A percentile compares a stretch with the other conserved stretches of the same genome.
Conservation (phyloP, 2,113 vertebrate species). For the Passer domesticus region DNA sequence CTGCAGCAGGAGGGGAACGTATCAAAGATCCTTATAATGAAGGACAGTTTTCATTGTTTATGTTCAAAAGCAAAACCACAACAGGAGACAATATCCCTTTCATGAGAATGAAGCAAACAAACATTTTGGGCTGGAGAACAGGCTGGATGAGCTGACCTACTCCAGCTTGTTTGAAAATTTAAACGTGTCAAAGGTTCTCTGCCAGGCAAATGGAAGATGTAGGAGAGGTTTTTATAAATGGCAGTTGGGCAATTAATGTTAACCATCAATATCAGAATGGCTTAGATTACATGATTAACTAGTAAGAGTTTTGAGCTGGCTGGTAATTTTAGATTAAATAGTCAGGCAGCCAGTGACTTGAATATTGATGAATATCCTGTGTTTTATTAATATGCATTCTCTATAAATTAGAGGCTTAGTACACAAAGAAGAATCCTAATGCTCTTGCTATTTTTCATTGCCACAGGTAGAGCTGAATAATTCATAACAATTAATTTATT, state of each 20-base stretch:
- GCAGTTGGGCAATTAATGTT: slow-evolving; percentile 63
- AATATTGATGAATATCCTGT: slow-evolving; percentile 69
- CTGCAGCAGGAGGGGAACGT: background rate
- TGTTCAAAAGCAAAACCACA: background rate
- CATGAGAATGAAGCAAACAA: background rate
- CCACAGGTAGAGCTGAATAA: slow-evolving; percentile 69
- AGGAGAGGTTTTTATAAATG: slow-evolving; percentile 46
- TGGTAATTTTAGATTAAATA: slow-evolving; percentile 73
- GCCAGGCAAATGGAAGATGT: background rate
- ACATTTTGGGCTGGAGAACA: background rate
- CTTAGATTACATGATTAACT: slow-evolving; percentile 71
- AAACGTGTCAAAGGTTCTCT: background rate
- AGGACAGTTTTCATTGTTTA: background rate
- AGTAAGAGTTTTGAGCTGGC: slow-evolving; percentile 66
- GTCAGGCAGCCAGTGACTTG: slow-evolving; percentile 62
- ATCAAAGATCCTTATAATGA: background rate
- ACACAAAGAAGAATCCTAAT: slow-evolving; percentile 69
- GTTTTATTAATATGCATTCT: slow-evolving; percentile 71
- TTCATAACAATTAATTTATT: slow-evolving; percentile 71
- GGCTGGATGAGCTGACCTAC: background rate
- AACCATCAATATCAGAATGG: slow-evolving; percentile 64
- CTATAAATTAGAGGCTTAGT: slow-evolving; percentile 69
- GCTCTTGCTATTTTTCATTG: slow-evolving; percentile 69
- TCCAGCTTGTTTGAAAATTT: background rate
- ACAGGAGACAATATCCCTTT: background rate